Evolutionary conservation across 2,113 vertebrate species (phyloP), one percentile per base, ranked within the genome.

Genomic region (Canis aureus): DNA sequence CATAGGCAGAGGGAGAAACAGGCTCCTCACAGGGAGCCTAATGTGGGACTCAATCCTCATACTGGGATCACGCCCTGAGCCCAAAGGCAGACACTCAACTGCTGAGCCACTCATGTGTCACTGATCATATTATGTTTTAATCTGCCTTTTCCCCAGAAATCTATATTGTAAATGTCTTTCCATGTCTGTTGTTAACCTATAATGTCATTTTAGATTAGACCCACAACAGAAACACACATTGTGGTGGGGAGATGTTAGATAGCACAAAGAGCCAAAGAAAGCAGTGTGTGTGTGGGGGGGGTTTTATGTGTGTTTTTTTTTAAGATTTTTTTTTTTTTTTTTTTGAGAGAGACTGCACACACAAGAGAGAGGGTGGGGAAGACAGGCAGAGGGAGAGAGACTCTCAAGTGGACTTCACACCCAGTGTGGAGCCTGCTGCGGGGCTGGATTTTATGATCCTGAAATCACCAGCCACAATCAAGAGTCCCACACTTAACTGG

Each of bases 121-220:
- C 51, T 76, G 51, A 53, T 80, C 12, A 38, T 82, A 29, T 57
- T 94, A 51, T 87, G 92, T 84, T 87, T 22, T 91, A 83, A 91
- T 88, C 35, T 92, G 32, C 57, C 6, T 17, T 79, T 97, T 97
- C 64, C 74, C 29, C 53, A 55, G 81, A 92, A 90, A 79, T 87
- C 6, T 76, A 23, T 87, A 55, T 67, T 82, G 16, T 92, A 94
- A 92, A 84, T n/a, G 69, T 43, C 57, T 95, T 85, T 76, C 17
- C 27, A 20, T 84, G 67, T 84, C 32, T 69, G 1, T 95, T 78
- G 17, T 93, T 64, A 93, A 78, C 10, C 35, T 62, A 29, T 51
- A 83, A n/a, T 9, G 38, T 84, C 35, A 25, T 95, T 91, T 88
- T 88, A 82, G 76, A 32, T 53, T 53, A 92, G 76, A 38, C 19